Percentiles rank a stretch among this genome's conserved stretches.
These are phyloP conservation scores for Nephrocerus scutellatus DNA, from an alignment of 2,888 invertebrate species.

Conservation along the genomic window DNA sequence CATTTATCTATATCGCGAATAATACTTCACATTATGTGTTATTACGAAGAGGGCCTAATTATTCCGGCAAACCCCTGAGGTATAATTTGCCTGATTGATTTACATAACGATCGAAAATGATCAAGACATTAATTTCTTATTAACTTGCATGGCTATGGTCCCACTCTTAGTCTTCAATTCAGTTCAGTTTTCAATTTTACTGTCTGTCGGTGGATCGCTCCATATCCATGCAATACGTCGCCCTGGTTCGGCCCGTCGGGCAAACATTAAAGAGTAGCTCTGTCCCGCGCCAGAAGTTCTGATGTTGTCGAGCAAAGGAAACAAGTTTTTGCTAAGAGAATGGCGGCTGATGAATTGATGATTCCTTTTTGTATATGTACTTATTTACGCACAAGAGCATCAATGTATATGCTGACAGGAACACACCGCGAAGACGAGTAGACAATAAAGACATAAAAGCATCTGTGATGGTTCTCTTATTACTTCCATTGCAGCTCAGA, in stretches of 20 bases:
- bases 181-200: constrained; percentile 20
- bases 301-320: too few relatives aligned
- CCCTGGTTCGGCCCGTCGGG: constrained; percentile 1
- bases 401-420: too few relatives aligned
- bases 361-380: too few relatives aligned
- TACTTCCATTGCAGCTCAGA: too few relatives aligned
- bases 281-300: neutral
- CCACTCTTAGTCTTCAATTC: neutral
- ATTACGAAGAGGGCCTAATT: constrained; percentile 44
- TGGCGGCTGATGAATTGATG: too few relatives aligned
- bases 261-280: constrained; percentile 2
- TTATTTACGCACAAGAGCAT: too few relatives aligned
- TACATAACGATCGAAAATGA: constrained; percentile 49
- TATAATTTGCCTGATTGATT: constrained; percentile 49
- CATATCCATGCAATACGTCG: constrained; percentile 8
- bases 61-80: constrained; percentile 46
- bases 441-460: too few relatives aligned
- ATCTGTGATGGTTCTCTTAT: too few relatives aligned
- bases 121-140: constrained; percentile 48
- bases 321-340: too few relatives aligned
- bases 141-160: constrained; percentile 29
- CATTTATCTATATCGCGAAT: constrained; percentile 10
- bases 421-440: too few relatives aligned
- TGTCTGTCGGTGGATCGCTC: too few relatives aligned
- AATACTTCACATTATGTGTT: constrained; percentile 28